Conservation (phyloP, 37 sponge, comb jelly and placozoan genomes). For the Haliclona indistincta region DNA sequence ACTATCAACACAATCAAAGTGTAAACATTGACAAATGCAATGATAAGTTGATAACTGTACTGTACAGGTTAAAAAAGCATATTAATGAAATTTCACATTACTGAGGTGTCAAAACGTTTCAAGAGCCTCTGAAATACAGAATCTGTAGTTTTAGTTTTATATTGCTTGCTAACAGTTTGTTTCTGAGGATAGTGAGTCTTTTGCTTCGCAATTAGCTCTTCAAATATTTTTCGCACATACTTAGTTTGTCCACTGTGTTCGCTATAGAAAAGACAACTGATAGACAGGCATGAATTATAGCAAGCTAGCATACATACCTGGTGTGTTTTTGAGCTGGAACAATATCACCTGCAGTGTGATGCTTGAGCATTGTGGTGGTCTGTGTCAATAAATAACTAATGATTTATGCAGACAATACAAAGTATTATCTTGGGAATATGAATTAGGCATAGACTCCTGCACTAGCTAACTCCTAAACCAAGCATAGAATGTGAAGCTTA, state of each 20-base stretch:
- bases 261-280: neutral
- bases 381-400: too few relatives aligned
- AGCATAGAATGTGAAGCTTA: too few relatives aligned
- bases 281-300: neutral
- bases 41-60: too few relatives aligned
- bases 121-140: slow-evolving; percentile 41
- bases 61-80: neutral
- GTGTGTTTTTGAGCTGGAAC: neutral
- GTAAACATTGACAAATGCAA: too few relatives aligned
- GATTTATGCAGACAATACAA: too few relatives aligned
- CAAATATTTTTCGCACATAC: slow-evolving; percentile 8
- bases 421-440: too few relatives aligned
- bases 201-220: slow-evolving; percentile 25
- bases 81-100: neutral
- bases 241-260: neutral
- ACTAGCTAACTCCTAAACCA: too few relatives aligned
- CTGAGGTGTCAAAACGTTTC: slow-evolving; percentile 28
- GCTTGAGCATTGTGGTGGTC: too few relatives aligned
- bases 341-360: too few relatives aligned
- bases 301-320: neutral
- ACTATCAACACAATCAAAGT: too few relatives aligned
- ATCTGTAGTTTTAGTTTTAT: slow-evolving; percentile 7
- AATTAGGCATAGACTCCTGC: too few relatives aligned
- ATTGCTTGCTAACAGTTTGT: neutral
- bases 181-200: neutral